Conservation (phyloP, 2,888 invertebrate genomes). For the Sisyra nigra region DNA sequence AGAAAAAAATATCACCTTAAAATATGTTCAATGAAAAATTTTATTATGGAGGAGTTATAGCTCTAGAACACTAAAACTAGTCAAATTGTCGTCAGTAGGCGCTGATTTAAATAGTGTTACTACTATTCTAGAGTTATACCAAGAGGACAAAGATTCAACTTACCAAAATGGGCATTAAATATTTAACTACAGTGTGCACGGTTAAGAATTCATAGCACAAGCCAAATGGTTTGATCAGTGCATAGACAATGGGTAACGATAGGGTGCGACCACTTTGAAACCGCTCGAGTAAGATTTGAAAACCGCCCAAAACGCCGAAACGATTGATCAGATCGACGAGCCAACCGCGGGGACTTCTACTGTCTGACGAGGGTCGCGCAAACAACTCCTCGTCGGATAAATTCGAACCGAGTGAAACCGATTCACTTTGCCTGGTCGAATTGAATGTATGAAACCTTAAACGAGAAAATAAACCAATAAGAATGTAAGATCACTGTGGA, state of each 20-base stretch:
- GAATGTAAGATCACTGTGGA: too few species aligned
- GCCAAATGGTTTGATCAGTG: conserved; percentile 79
- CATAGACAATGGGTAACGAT: conserved; percentile 61
- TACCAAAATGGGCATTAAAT: conserved; percentile 81
- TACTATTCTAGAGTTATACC: too few species aligned
- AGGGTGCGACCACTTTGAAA: conserved; percentile 61
- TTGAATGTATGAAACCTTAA: conserved; percentile 75
- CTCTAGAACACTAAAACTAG: too few species aligned
- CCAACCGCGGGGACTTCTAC: conserved; percentile 83
- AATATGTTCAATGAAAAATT: too few species aligned
- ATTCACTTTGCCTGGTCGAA: conserved; percentile 58
- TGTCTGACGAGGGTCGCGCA: conserved; percentile 62
- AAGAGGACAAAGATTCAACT: conserved; percentile 22
- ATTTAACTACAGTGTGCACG: conserved; percentile 77
- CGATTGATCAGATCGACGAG: conserved; percentile 88
- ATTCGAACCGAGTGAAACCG: conserved; percentile 40
- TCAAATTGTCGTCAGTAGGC: too few species aligned
- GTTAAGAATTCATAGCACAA: conserved; percentile 84
- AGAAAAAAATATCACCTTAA: conserved; percentile 11
- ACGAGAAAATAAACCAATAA: conserved; percentile 6
- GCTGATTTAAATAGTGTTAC: too few species aligned
- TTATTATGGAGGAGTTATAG: too few species aligned
- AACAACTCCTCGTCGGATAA: conserved; percentile 53
- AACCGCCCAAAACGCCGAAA: conserved; percentile 84
- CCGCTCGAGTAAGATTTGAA: conserved; percentile 67